Evolutionary conservation across 2,113 vertebrate species (phyloP).

Genomic region (Percopsis transmontana): DNA sequence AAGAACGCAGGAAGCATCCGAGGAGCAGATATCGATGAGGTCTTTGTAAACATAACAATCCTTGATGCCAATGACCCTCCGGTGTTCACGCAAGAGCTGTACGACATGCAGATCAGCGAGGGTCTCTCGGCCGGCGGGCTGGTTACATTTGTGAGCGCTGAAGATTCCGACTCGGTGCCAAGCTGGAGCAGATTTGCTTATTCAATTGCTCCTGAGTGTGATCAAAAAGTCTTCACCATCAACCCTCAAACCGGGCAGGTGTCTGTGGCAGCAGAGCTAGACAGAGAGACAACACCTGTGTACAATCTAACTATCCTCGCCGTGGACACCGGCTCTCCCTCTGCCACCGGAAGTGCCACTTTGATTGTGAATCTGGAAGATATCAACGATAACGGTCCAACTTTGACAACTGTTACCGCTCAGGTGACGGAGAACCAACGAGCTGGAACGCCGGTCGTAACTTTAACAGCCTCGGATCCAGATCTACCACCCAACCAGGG

Average conservation of each 20-base stretch:
- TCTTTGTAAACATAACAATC: constrained; percentile 91
- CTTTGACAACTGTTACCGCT: constrained; percentile 81
- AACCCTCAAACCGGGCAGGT: constrained; percentile 94
- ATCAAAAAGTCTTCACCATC: constrained; percentile 88
- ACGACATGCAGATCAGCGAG: constrained; percentile 90
- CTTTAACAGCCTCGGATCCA: constrained; percentile 83
- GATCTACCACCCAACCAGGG: constrained; percentile 96
- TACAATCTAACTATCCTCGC: constrained; percentile 92
- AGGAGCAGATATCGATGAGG: constrained; percentile 95
- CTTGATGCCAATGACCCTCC: constrained; percentile 97
- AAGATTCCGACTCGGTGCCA: constrained; percentile 94
- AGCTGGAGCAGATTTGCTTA: constrained; percentile 98
- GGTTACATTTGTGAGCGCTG: constrained; percentile 93
- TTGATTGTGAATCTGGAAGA: constrained; percentile 93
- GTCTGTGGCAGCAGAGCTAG: constrained; percentile 88
- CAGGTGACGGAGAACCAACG: constrained; percentile 93
- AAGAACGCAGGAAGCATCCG: constrained; percentile 93
- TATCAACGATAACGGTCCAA: constrained; percentile 95
- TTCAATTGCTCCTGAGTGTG: constrained; percentile 83
- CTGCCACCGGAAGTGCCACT: constrained; percentile 88
- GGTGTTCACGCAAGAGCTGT: constrained; percentile 85
- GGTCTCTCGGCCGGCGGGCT: constrained; percentile 88
- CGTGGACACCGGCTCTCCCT: constrained; percentile 87
- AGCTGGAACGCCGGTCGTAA: constrained; percentile 86
- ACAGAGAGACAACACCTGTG: constrained; percentile 86